A percentile compares a stretch with the other conserved stretches of the same genome.
Conservation (phyloP, 2,113 vertebrate genomes). For the Otocyon megalotis region DNA sequence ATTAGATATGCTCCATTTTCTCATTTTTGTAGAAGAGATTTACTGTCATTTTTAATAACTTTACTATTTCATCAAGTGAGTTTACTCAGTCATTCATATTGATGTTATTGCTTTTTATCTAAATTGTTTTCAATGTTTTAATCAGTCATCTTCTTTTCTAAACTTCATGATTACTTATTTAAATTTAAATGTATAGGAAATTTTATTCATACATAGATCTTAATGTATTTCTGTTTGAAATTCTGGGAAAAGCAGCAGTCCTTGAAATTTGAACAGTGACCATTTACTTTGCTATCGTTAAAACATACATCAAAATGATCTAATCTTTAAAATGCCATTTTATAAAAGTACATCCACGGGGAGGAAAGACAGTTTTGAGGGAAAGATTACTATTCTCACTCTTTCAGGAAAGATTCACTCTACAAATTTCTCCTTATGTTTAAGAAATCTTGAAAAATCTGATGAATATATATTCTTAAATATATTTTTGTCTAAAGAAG, state of each 20-base stretch:
- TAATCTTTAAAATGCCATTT: neutral
- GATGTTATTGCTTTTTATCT: neutral
- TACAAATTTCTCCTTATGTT: neutral
- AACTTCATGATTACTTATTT: neutral
- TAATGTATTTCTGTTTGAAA: slow-evolving; percentile 9
- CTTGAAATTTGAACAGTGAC: neutral
- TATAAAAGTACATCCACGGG: neutral
- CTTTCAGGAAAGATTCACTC: neutral
- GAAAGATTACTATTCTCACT: neutral
- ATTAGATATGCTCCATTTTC: neutral
- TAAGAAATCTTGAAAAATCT: neutral
- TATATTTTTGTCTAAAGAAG: neutral
- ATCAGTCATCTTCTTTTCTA: neutral
- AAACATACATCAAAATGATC: neutral
- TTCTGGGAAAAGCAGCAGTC: neutral
- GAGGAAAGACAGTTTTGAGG: neutral
- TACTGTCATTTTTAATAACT: neutral
- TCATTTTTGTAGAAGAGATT: neutral
- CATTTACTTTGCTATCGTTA: neutral
- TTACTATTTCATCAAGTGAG: neutral
- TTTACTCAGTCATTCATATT: neutral
- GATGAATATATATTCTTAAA: neutral
- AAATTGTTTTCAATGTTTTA: neutral
- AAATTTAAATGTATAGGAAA: neutral
- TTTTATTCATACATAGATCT: neutral